Conservation (phyloP, 1,140 invertebrate genomes). For the Lordiphosa stackelbergi region DNA sequence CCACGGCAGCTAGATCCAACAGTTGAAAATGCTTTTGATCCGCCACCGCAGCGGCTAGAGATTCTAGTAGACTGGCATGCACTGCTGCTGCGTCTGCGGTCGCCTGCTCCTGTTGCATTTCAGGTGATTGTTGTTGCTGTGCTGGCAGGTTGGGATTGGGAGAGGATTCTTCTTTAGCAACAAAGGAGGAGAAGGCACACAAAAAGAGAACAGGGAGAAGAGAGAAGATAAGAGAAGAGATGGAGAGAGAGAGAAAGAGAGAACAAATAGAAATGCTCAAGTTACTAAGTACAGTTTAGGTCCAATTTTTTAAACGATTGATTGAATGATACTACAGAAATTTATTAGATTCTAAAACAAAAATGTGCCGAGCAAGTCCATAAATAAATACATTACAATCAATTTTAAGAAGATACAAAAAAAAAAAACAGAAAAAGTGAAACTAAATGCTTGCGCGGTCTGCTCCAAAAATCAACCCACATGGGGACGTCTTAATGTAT, state of each 20-base stretch:
- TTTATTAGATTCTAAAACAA: too few species aligned
- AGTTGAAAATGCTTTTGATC: slow-evolving; percentile 70
- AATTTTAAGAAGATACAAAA: slow-evolving; percentile 15
- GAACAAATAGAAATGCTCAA: slow-evolving; percentile 41
- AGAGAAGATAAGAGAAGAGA: slow-evolving; percentile 18
- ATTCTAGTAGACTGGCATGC: slow-evolving; percentile 60
- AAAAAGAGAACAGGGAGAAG: slow-evolving; percentile 23
- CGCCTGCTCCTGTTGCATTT: slow-evolving; percentile 32
- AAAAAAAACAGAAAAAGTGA: slow-evolving; percentile 1
- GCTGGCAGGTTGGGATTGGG: slow-evolving; percentile 54
- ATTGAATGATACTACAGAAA: too few species aligned
- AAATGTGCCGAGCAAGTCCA: too few species aligned
- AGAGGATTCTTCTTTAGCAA: slow-evolving; percentile 41
- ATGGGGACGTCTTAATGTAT: too few species aligned
- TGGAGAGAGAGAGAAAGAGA: slow-evolving; percentile 37
- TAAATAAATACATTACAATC: slow-evolving; percentile 1
- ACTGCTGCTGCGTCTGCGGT: slow-evolving; percentile 55
- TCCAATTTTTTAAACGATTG: too few species aligned
- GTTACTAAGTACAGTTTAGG: slow-evolving; percentile 25
- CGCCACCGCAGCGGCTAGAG: slow-evolving; percentile 59
- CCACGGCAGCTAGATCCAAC: slow-evolving; percentile 63
- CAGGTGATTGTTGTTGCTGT: slow-evolving; percentile 34
- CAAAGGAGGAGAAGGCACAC: slow-evolving; percentile 23
- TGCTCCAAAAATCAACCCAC: slow-evolving; percentile 21
- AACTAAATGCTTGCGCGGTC: not conserved